Evolutionary conservation across 35 echinoderm and acorn worm species (phyloP).

Genomic region (Acanthaster planci): DNA sequence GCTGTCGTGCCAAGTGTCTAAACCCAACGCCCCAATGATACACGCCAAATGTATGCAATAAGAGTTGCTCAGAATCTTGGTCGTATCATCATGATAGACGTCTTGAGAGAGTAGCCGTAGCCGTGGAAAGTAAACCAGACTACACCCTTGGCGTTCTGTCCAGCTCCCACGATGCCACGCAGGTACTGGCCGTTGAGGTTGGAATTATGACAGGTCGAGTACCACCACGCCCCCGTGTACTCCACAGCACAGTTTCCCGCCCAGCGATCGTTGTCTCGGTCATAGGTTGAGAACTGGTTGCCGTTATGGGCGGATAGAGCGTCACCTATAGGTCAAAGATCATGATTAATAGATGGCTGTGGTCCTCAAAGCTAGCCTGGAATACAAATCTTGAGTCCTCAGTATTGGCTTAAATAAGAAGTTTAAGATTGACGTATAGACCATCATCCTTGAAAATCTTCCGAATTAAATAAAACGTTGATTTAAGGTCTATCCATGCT

Average conservation of each 20-base stretch:
- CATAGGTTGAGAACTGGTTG: constrained; percentile 73
- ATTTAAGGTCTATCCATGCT: too few species aligned
- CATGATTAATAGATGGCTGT: too few species aligned
- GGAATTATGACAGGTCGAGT: constrained; percentile 68
- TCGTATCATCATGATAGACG: constrained; percentile 83
- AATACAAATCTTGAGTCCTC: too few species aligned
- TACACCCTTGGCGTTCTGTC: constrained; percentile 67
- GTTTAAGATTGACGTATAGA: too few species aligned
- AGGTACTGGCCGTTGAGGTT: constrained; percentile 86
- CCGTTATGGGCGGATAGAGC: constrained; percentile 73
- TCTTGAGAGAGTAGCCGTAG: constrained; percentile 75
- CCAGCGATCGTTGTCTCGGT: constrained; percentile 82
- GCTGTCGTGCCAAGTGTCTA: too few species aligned
- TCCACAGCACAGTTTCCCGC: constrained; percentile 75
- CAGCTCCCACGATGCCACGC: constrained; percentile 31
- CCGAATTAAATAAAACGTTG: too few species aligned
- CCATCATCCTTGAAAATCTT: too few species aligned
- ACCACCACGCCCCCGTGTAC: constrained; percentile 92
- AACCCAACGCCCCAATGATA: too few species aligned
- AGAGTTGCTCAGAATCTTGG: background rate
- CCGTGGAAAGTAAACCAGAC: constrained; percentile 81
- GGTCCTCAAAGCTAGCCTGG: too few species aligned
- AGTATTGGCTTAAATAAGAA: too few species aligned
- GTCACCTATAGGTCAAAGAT: constrained; percentile 55
- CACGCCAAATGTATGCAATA: background rate